phyloP scores from a whole-genome alignment of 2,888 invertebrate species.

The Ypsolopha sequella region DNA sequence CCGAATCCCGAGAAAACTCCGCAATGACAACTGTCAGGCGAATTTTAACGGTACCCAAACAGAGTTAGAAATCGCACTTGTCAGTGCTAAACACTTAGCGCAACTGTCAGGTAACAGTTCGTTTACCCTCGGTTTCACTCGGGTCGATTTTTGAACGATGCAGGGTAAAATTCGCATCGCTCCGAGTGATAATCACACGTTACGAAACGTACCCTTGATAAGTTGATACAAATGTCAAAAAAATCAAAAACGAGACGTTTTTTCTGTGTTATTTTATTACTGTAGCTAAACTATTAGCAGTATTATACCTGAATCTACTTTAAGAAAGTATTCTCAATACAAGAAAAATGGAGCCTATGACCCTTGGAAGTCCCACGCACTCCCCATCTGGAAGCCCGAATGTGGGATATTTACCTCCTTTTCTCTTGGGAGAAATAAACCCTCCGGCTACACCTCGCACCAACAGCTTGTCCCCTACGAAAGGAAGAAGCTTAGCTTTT shows the following conservation, averaged over 20 bases:
- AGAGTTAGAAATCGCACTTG: too few species aligned
- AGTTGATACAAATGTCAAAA: background rate
- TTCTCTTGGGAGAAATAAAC: slow-evolving; percentile 80
- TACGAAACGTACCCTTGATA: too few species aligned
- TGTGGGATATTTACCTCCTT: slow-evolving; percentile 82
- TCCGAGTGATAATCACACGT: too few species aligned
- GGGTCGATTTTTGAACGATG: too few species aligned
- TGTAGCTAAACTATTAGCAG: background rate
- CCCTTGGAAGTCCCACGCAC: slow-evolving; percentile 82
- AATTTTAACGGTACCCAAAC: too few species aligned
- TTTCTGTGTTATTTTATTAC: background rate
- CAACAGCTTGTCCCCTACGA: slow-evolving; percentile 73
- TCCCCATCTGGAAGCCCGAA: slow-evolving; percentile 76
- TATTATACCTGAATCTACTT: slow-evolving; percentile 15
- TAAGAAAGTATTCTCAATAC: too few species aligned
- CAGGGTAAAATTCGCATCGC: too few species aligned
- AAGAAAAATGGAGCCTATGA: slow-evolving; percentile 83
- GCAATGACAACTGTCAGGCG: too few species aligned
- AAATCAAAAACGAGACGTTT: background rate
- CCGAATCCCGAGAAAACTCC: too few species aligned
- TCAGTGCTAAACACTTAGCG: too few species aligned
- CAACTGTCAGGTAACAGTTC: too few species aligned
- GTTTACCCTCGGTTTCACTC: too few species aligned
- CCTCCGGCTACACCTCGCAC: slow-evolving; percentile 67
- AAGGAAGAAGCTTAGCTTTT: slow-evolving; percentile 65